Conservation (phyloP, 2,113 vertebrate genomes). For the Gallinago jamesoni region DNA sequence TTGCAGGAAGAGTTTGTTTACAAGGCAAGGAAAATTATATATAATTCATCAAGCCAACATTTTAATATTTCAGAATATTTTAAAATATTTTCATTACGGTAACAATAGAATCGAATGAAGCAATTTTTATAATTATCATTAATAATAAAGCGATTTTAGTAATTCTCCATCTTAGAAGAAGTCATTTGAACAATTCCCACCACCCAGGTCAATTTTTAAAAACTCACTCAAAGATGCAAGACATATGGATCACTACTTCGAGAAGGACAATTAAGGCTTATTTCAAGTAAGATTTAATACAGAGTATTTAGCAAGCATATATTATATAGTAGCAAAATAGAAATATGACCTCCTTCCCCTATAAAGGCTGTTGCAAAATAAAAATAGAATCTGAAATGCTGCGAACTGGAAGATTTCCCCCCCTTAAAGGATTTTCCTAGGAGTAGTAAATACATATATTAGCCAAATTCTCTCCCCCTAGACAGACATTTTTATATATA, state of each 20-base stretch:
- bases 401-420: background rate
- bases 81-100: background rate
- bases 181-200: background rate
- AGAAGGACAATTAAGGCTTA: background rate
- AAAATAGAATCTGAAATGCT: background rate
- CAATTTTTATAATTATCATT: background rate
- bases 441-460: background rate
- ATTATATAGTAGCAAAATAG: background rate
- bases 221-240: background rate
- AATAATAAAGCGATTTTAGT: background rate
- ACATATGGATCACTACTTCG: background rate
- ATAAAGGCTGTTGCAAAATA: background rate
- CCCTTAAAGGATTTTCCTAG: background rate
- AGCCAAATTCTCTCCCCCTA: background rate
- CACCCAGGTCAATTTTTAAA: background rate
- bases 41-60: no score
- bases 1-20: background rate
- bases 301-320: background rate
- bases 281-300: background rate
- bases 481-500: fast-evolving
- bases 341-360: background rate
- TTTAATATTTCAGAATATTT: background rate
- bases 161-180: background rate
- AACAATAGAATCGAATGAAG: background rate
- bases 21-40: background rate